These are phyloP conservation scores for Cephus rjabovi DNA, from an alignment of 2,888 invertebrate genomes.

Conservation along the genomic window DNA sequence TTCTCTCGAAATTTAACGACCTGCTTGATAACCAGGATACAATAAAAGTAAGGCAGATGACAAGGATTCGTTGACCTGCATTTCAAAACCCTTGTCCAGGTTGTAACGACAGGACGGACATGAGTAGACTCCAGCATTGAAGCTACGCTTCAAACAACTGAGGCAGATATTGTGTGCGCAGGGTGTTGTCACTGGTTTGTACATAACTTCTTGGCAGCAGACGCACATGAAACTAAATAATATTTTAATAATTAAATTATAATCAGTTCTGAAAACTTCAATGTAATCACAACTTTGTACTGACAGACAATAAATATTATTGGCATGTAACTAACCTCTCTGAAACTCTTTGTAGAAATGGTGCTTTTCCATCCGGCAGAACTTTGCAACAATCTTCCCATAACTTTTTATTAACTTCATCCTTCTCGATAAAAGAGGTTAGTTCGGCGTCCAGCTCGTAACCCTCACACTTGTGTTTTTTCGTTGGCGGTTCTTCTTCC, in stretches of 20 bases:
- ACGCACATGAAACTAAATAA: constrained; percentile 76
- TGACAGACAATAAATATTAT: not conserved
- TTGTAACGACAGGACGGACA: constrained; percentile 79
- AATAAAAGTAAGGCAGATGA: constrained; percentile 70
- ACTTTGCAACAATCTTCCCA: constrained; percentile 75
- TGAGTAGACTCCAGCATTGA: constrained; percentile 71
- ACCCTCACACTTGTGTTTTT: constrained; percentile 58
- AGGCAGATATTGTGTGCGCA: constrained; percentile 83
- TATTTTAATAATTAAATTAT: not conserved
- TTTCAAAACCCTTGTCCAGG: constrained; percentile 70
- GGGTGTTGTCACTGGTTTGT: constrained; percentile 77
- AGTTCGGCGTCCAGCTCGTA: constrained; percentile 65
- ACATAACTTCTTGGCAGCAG: constrained; percentile 81
- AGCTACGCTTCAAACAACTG: constrained; percentile 76
- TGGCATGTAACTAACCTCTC: constrained; percentile 42
- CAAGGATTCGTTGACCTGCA: constrained; percentile 72
- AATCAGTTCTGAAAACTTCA: not conserved
- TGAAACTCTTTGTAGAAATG: constrained; percentile 43
- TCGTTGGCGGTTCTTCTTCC: constrained; percentile 48
- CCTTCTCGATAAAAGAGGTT: constrained; percentile 68
- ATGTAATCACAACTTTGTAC: not conserved
- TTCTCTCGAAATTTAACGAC: constrained; percentile 42
- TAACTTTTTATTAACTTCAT: constrained; percentile 73
- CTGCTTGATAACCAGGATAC: constrained; percentile 78
- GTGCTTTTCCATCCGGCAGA: constrained; percentile 68